Evolutionary conservation across 2,113 vertebrate species (phyloP).

Genomic region (Recurvirostra avosetta): DNA sequence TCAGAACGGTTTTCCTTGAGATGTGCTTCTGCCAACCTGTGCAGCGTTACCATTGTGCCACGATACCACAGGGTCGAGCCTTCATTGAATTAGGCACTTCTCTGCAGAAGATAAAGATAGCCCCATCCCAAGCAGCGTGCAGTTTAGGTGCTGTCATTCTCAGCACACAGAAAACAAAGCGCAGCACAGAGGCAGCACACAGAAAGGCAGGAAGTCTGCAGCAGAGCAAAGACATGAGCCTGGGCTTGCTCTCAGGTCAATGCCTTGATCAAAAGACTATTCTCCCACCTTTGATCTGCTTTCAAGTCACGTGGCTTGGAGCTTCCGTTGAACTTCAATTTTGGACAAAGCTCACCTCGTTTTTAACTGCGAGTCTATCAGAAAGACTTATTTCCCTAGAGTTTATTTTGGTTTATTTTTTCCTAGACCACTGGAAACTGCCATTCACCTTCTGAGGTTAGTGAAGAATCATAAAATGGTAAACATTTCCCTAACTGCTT

Average conservation of each 20-base stretch:
- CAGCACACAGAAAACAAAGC: not conserved
- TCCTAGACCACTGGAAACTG: not conserved
- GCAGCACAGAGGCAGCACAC: not conserved
- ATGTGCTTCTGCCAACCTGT: not conserved
- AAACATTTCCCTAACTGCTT: not conserved
- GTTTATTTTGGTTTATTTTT: not conserved
- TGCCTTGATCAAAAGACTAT: not conserved
- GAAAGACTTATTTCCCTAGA: not conserved
- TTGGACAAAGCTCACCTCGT: not conserved
- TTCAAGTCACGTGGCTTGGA: not conserved
- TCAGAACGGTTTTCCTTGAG: not conserved
- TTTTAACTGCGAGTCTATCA: not conserved
- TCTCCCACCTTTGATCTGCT: not conserved
- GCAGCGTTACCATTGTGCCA: not conserved
- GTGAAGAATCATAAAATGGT: not conserved
- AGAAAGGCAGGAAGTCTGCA: not conserved
- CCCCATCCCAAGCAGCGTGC: fast-evolving
- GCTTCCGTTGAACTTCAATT: not conserved
- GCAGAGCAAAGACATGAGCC: not conserved
- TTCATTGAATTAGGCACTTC: not conserved
- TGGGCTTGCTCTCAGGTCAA: not conserved
- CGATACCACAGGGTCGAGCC: fast-evolving
- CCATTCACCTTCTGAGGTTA: not conserved
- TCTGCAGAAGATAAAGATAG: not conserved
- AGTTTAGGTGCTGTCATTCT: not conserved